Conservation (phyloP, 2,888 invertebrate species). For the Idaea biselata region DNA sequence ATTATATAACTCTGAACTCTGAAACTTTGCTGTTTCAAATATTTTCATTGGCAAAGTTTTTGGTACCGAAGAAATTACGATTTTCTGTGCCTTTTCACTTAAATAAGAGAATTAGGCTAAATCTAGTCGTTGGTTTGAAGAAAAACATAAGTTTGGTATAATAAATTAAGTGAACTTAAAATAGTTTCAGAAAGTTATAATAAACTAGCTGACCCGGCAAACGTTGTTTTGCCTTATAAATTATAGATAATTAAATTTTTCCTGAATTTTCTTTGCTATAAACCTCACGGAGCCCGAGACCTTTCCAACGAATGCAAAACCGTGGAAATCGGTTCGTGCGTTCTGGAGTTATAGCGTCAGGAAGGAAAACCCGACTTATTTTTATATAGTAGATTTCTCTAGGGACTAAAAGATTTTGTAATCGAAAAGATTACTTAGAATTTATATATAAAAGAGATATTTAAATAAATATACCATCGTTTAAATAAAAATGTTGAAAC, state of each 20-base stretch:
- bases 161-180: not conserved
- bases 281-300: too few species aligned
- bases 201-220: too few species aligned
- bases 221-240: too few species aligned
- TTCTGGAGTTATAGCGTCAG: too few species aligned
- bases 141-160: slow-evolving; percentile 12
- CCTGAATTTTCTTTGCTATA: too few species aligned
- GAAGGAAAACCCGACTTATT: too few species aligned
- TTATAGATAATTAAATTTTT: too few species aligned
- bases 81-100: slow-evolving; percentile 4
- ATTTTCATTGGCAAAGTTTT: slow-evolving; percentile 29
- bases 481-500: slow-evolving; percentile 6
- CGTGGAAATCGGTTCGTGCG: too few species aligned
- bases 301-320: too few species aligned
- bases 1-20: slow-evolving; percentile 20
- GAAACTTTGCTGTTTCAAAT: slow-evolving; percentile 28
- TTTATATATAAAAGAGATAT: not conserved
- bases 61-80: slow-evolving; percentile 6
- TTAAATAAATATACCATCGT: not conserved
- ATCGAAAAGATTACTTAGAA: not conserved
- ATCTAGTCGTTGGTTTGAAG: slow-evolving; percentile 9
- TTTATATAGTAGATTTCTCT: not conserved
- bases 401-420: not conserved
- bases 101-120: not conserved
- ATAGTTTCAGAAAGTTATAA: not conserved